Percentiles rank a stretch among this genome's conserved stretches.
Conservation (phyloP, 2,113 vertebrate genomes). For the Hydrochoerus hydrochaeris region DNA sequence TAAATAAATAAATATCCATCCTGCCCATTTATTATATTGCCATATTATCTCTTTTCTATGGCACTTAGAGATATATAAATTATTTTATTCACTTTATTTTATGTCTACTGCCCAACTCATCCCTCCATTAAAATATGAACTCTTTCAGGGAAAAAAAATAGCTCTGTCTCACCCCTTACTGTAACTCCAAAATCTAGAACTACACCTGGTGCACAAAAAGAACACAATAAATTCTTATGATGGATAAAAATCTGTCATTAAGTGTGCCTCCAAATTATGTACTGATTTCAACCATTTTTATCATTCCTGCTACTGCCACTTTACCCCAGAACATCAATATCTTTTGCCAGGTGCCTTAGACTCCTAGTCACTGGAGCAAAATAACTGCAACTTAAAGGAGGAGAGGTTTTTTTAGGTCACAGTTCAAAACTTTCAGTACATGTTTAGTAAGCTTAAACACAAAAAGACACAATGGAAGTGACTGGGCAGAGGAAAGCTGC, state of each 20-base stretch:
- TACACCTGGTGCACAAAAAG: neutral
- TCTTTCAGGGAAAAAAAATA: neutral
- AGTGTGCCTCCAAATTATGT: neutral
- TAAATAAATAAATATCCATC: neutral
- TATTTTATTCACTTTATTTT: neutral
- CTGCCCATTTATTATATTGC: neutral
- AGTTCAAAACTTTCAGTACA: neutral
- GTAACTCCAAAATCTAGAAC: neutral
- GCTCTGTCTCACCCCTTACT: neutral
- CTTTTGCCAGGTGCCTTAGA: neutral
- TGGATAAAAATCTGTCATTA: neutral
- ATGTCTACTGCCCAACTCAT: neutral
- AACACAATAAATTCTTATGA: neutral
- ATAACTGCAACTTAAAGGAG: neutral
- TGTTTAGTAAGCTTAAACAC: neutral
- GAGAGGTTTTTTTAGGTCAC: neutral
- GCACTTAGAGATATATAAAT: neutral
- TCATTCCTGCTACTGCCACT: neutral
- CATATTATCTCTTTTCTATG: constrained; percentile 10
- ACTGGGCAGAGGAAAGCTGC: neutral
- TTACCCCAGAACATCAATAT: neutral
- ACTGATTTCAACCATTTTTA: neutral
- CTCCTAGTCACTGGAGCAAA: neutral
- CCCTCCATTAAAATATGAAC: neutral
- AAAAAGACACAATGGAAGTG: neutral